Conservation (phyloP, 2,797 vertebrate species). For the Thripadectes ignobilis region DNA sequence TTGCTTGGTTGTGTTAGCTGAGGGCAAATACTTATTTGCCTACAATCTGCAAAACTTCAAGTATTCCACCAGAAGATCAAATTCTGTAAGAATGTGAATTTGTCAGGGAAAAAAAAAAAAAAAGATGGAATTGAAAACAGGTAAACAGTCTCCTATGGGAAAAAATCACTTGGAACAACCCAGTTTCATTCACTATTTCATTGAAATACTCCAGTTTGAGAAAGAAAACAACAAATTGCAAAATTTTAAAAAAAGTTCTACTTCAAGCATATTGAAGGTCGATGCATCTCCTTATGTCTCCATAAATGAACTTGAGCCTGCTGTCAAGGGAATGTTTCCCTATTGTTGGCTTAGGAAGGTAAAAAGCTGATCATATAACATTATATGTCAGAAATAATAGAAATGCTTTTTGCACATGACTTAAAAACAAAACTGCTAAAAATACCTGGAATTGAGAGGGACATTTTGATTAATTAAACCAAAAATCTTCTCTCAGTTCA, state of each 20-base stretch:
- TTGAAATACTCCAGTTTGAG: neutral
- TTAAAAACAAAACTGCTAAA: neutral
- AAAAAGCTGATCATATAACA: neutral
- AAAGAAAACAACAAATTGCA: neutral
- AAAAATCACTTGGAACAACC: neutral
- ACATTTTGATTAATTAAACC: constrained; percentile 43
- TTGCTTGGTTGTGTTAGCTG: neutral
- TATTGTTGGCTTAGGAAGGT: neutral
- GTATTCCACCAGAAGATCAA: neutral
- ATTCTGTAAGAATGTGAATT: neutral
- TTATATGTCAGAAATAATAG: neutral
- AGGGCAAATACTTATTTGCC: neutral
- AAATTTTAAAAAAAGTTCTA: neutral
- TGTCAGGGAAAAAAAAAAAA: neutral
- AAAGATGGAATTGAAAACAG: neutral
- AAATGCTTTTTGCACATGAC: neutral
- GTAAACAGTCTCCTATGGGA: neutral
- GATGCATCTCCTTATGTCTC: neutral
- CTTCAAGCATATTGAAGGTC: neutral
- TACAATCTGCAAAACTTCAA: neutral
- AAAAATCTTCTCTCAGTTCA: constrained; percentile 16
- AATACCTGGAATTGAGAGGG: neutral
- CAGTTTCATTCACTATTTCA: neutral
- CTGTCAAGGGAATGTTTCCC: neutral
- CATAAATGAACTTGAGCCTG: neutral